Conservation (phyloP, 2,888 invertebrate genomes). For the Gryllus longicercus region DNA sequence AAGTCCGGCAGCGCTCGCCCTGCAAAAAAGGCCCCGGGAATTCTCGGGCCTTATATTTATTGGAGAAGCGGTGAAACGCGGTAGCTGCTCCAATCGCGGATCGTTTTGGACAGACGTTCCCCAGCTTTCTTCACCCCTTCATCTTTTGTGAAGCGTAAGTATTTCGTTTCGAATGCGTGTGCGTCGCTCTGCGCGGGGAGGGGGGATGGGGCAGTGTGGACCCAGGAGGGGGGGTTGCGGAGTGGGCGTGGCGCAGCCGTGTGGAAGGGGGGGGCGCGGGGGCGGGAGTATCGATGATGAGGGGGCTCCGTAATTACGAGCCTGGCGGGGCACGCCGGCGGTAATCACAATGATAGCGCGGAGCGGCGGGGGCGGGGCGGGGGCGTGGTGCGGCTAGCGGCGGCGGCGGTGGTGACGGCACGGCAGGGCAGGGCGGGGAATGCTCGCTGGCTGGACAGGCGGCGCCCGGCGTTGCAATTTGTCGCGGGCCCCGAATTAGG, state of each 20-base stretch:
- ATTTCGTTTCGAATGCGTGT: background rate
- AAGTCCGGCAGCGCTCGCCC: background rate
- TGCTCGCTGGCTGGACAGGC: background rate
- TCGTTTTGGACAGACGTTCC: background rate
- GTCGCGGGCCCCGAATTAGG: background rate
- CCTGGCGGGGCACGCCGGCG: background rate
- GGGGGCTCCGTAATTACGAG: background rate
- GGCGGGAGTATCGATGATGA: background rate
- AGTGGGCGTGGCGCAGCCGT: background rate
- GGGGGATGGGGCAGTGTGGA: background rate
- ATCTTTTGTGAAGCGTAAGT: background rate
- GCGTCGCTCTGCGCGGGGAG: background rate
- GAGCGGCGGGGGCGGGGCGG: background rate
- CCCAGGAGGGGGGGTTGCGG: background rate
- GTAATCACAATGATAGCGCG: background rate
- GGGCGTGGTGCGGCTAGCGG: background rate
- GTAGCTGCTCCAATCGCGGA: background rate
- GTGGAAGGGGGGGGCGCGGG: background rate
- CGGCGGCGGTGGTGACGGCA: too few species aligned
- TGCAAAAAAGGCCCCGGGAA: background rate
- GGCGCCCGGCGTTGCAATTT: slow-evolving; percentile 11
- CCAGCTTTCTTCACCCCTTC: background rate
- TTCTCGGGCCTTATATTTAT: slow-evolving; percentile 9
- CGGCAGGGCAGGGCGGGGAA: too few species aligned
- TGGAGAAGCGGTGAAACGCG: background rate